phyloP scores from a whole-genome alignment of 2,797 vertebrate species.

The Hipposideros larvatus region DNA sequence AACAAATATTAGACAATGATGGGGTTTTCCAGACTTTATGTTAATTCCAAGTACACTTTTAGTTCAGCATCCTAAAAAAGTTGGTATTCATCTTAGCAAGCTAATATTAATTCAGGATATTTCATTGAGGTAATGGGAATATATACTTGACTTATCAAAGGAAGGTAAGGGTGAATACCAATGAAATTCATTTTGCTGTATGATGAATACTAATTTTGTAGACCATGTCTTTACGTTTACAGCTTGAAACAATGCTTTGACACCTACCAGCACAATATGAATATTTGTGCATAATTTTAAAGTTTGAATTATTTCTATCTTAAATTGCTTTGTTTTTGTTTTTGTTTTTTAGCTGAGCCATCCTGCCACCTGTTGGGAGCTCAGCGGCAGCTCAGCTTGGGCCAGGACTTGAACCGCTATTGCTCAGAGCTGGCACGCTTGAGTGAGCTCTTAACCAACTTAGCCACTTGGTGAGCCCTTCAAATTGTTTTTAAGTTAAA shows the following conservation, averaged over 20 bases:
- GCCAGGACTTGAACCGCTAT: too few species aligned
- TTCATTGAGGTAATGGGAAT: not conserved
- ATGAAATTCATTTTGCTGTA: not conserved
- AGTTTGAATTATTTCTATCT: not conserved
- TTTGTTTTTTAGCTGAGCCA: too few species aligned
- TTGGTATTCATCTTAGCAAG: not conserved
- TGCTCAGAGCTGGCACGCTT: too few species aligned
- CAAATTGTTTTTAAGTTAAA: conserved; percentile 2
- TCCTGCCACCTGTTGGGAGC: too few species aligned
- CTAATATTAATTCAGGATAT: not conserved
- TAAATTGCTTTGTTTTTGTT: not conserved
- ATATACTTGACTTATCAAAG: not conserved
- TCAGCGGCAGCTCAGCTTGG: too few species aligned
- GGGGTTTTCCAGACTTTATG: not conserved
- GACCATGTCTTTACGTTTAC: not conserved
- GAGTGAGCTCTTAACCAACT: too few species aligned
- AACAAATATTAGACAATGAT: not conserved
- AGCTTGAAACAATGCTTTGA: not conserved
- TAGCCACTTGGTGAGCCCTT: too few species aligned
- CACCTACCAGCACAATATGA: not conserved
- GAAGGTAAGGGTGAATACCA: not conserved
- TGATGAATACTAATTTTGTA: not conserved
- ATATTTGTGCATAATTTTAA: not conserved
- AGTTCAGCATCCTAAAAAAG: not conserved
- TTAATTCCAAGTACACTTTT: conserved; percentile 13